Evolutionary conservation across 2,113 vertebrate species (phyloP).

Genomic region (Gracilinanus agilis): DNA sequence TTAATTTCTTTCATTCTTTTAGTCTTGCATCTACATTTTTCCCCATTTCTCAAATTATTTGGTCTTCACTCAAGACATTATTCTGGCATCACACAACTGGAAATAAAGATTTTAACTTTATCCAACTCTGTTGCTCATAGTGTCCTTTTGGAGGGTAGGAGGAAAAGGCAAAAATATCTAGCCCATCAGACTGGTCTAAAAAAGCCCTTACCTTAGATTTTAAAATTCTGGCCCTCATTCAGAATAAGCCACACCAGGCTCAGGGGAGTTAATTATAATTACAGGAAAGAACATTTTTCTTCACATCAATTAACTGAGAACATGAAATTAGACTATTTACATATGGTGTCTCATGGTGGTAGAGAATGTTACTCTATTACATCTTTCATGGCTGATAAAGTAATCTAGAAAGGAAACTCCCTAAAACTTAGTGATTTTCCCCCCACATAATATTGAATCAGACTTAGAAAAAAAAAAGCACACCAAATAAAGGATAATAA

Average conservation of each 20-base stretch:
- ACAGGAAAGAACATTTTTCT: conserved; percentile 43
- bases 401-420: neutral
- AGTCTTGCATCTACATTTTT: neutral
- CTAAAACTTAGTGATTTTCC: neutral
- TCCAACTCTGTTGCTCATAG: neutral
- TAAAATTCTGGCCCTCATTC: conserved; percentile 26
- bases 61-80: neutral
- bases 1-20: neutral
- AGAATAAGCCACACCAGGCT: conserved; percentile 16
- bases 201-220: conserved; percentile 7
- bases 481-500: neutral
- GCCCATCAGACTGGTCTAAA: conserved; percentile 27
- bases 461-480: neutral
- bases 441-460: neutral
- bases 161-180: neutral
- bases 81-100: neutral
- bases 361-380: conserved; percentile 19
- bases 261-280: conserved; percentile 31
- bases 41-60: neutral
- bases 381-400: neutral
- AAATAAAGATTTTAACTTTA: neutral
- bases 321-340: conserved; percentile 42
- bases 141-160: conserved; percentile 17
- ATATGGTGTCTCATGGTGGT: neutral
- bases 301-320: conserved; percentile 20